phyloP scores from a whole-genome alignment of 2,797 vertebrate genomes.

The Enteromius fasciolatus region DNA sequence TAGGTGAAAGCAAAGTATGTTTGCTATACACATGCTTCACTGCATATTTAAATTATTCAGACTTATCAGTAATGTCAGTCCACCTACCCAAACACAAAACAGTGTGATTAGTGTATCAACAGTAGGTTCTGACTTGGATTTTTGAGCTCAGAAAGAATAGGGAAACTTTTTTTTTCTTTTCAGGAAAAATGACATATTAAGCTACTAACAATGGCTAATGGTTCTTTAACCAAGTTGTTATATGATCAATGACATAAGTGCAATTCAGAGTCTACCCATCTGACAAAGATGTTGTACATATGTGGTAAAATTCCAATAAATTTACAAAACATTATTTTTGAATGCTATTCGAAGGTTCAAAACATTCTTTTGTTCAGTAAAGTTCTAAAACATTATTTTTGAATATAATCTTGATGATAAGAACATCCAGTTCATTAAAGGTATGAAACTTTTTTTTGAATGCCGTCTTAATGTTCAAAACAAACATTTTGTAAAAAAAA shows the following conservation, averaged over 20 bases:
- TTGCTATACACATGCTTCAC: conserved; percentile 38
- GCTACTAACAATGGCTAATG: neutral
- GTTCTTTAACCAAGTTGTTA: neutral
- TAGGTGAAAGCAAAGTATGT: conserved; percentile 41
- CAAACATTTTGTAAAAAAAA: too few relatives aligned
- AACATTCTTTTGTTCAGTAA: too few relatives aligned
- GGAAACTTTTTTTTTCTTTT: neutral
- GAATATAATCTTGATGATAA: too few relatives aligned
- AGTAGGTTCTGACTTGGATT: neutral
- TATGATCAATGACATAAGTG: neutral
- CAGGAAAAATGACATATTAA: neutral
- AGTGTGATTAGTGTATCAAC: neutral
- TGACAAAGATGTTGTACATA: neutral
- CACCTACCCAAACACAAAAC: conserved; percentile 9
- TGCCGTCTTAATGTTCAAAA: too few relatives aligned
- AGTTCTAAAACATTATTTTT: too few relatives aligned
- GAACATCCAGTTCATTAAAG: too few relatives aligned
- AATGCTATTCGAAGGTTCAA: neutral
- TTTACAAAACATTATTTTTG: neutral
- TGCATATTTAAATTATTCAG: conserved; percentile 4
- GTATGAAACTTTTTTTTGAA: too few relatives aligned
- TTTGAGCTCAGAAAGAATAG: neutral
- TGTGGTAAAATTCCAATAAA: neutral
- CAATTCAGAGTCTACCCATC: neutral
- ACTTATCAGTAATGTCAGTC: conserved; percentile 9